Base-by-base conservation (phyloP, 2,888 invertebrate genomes). In the Metellina segmentata region DNA sequence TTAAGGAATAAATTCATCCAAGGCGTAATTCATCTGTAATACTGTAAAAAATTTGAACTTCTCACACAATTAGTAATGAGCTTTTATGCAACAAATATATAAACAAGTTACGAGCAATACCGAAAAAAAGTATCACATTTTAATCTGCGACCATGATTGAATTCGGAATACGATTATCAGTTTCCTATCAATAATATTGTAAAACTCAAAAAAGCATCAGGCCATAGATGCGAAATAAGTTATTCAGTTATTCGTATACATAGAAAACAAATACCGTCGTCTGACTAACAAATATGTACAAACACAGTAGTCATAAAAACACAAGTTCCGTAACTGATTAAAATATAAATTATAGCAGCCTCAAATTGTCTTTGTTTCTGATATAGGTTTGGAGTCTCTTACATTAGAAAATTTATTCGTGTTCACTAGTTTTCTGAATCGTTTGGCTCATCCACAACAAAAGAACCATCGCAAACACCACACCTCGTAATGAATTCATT, bases 391-490 rank as follows among this genome's bases (percentile, higher is more conserved):
- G 72, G 34, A 83, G 51, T 51, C 34, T 69, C 77, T 79, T 87
- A 72, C 79, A 87, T 79, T 79, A 34, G 87, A 74, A 87, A 87
- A 77, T 87, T 87, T 70, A 71, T 87, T 87, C 70, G 48, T 72
- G 87, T 87, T 87, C 79, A 87, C 87, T 87, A 87, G 51, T n/a
- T 75, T 61, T 79, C 52, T 79, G 34, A 34, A 34, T 4, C 77
- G 6, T 69, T 49, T 75, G 53, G 48, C 61, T 81, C 34, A 34
- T 61, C 61, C 61, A 20, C 19, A n/a, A 51, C 48, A 48, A 16
- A 61, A 19, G 16, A 19, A 9, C 61, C 77, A 78, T 81, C 79
- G 79, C 79, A 87, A 81, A 87, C 79, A 81, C 87, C 87, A 87
- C 70, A 49, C 72, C 52, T 61, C 85, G 53, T 9, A 53, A n/a